Percentiles rank a stretch among this genome's conserved stretches.
phyloP scores from a whole-genome alignment of 2,113 vertebrate genomes.

The Spizaetus ornatus region DNA sequence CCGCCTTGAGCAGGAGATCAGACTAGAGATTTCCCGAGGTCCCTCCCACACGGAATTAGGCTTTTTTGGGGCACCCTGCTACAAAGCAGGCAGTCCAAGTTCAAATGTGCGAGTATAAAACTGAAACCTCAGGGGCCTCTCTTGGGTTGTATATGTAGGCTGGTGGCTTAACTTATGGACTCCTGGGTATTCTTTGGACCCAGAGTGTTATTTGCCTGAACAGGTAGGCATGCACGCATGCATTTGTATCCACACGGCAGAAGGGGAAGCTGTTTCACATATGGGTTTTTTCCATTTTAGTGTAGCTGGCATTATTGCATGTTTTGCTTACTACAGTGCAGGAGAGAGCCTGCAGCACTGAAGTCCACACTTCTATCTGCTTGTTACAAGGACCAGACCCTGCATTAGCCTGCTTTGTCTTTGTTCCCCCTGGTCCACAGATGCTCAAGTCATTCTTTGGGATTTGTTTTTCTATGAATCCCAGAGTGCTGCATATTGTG shows the following conservation, averaged over 20 bases:
- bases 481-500: neutral
- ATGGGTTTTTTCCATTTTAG: neutral
- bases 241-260: neutral
- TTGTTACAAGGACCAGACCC: neutral
- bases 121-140: neutral
- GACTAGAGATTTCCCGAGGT: neutral
- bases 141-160: neutral
- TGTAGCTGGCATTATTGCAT: neutral
- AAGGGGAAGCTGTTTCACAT: neutral
- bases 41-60: neutral
- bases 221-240: accelerated
- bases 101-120: neutral
- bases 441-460: neutral
- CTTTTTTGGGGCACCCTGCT: neutral
- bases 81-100: neutral
- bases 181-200: neutral
- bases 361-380: neutral
- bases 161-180: neutral
- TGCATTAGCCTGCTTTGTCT: neutral
- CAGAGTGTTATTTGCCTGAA: neutral
- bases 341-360: neutral
- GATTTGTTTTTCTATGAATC: neutral
- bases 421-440: neutral
- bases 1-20: neutral
- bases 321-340: neutral